Evolutionary conservation across 1,140 invertebrate species (phyloP).

Genomic region (Chironomus tepperi): DNA sequence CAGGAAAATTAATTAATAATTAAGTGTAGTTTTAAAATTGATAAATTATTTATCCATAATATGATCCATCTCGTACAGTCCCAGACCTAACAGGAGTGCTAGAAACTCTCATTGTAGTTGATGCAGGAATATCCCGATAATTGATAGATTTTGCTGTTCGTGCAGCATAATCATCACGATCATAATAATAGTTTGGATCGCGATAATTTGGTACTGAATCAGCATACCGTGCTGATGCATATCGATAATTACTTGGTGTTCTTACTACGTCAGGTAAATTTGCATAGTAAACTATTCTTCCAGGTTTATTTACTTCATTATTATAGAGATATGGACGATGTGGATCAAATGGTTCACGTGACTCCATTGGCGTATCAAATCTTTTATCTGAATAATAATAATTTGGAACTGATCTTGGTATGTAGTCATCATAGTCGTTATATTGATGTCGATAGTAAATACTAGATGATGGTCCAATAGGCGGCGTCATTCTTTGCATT

Average conservation of each 20-base stretch:
- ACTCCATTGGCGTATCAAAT: not conserved
- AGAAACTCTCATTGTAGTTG: constrained; percentile 7
- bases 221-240: not conserved
- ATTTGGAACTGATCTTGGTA: not conserved
- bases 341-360: not conserved
- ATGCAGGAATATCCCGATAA: not conserved
- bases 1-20: no score
- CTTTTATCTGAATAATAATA: constrained; percentile 18
- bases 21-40: no score
- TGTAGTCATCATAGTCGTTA: constrained; percentile 17
- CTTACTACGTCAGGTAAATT: constrained; percentile 43
- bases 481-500: not conserved
- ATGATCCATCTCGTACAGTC: not conserved
- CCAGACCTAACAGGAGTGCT: not conserved
- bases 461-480: not conserved
- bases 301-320: constrained; percentile 28
- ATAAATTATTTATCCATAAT: constrained; percentile 12
- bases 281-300: constrained; percentile 43
- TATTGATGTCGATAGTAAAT: constrained; percentile 2
- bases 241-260: constrained; percentile 29
- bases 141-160: not conserved
- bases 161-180: not conserved
- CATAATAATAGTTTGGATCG: not conserved
- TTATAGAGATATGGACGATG: not conserved
- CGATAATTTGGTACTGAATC: not conserved